Evolutionary conservation across 2,888 invertebrate genomes (phyloP).

Genomic region (Pasiphila rectangulata): DNA sequence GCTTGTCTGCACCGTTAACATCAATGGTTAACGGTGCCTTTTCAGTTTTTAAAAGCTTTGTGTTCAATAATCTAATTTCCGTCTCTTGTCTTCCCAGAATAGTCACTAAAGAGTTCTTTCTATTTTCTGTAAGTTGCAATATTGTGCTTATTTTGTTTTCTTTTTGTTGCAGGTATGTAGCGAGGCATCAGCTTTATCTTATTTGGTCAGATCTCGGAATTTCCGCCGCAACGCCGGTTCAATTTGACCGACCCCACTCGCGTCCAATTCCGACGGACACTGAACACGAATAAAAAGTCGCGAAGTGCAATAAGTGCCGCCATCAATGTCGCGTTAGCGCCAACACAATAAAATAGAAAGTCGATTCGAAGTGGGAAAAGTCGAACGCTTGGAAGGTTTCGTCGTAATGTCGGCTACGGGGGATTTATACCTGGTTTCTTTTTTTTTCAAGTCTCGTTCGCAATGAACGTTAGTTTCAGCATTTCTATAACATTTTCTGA

Average conservation of each 20-base stretch:
- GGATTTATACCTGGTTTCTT: slow-evolving; percentile 12
- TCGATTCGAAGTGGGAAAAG: slow-evolving; percentile 57
- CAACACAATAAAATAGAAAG: slow-evolving; percentile 78
- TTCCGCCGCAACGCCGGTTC: slow-evolving; percentile 33
- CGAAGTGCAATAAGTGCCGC: slow-evolving; percentile 73
- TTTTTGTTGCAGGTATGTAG: slow-evolving; percentile 58
- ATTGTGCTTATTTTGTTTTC: slow-evolving; percentile 26
- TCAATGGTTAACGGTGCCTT: no score
- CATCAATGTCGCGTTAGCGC: slow-evolving; percentile 74
- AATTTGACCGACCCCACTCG: slow-evolving; percentile 49
- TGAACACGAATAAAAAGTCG: slow-evolving; percentile 58
- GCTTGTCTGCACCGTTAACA: no score
- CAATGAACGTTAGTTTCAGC: slow-evolving; percentile 1
- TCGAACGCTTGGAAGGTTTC: slow-evolving; percentile 37
- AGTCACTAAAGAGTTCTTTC: background rate
- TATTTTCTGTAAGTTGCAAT: background rate
- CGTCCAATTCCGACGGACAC: slow-evolving; percentile 50
- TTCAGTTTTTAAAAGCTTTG: no score
- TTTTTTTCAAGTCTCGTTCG: slow-evolving; percentile 2
- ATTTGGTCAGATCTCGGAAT: slow-evolving; percentile 36
- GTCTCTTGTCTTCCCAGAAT: background rate
- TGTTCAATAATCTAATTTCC: no score
- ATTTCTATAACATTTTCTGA: slow-evolving; percentile 4
- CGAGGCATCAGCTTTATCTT: slow-evolving; percentile 20
- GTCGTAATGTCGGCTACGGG: slow-evolving; percentile 26